Conservation (phyloP, 2,888 invertebrate species). For the Malacosoma neustria region DNA sequence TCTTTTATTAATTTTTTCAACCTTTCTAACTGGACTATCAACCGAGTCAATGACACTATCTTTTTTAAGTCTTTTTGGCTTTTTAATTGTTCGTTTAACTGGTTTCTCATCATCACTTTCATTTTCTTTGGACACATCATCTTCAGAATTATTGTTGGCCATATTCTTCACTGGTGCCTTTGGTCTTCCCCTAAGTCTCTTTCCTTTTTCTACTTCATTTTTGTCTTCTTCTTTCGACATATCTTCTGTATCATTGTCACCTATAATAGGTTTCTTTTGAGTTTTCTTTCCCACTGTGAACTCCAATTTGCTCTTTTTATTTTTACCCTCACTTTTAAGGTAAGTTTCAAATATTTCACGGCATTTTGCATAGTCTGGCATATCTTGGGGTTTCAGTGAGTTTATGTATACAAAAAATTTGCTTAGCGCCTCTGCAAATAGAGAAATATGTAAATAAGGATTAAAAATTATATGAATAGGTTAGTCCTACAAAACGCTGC, state of each 20-base stretch:
- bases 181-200: constrained; percentile 2
- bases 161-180: too few species aligned
- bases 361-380: constrained; percentile 84
- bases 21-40: constrained; percentile 13
- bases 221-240: constrained; percentile 12
- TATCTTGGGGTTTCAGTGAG: constrained; percentile 79
- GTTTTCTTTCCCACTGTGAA: constrained; percentile 49
- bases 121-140: constrained; percentile 13
- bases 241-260: constrained; percentile 12
- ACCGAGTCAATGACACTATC: neutral
- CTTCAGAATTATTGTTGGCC: neutral
- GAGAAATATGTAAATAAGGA: too few species aligned
- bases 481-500: too few species aligned
- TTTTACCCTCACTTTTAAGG: constrained; percentile 76
- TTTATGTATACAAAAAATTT: constrained; percentile 81
- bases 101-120: constrained; percentile 19
- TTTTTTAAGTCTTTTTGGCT: constrained; percentile 13
- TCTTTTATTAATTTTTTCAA: constrained; percentile 25
- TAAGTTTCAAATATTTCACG: constrained; percentile 78
- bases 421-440: constrained; percentile 75
- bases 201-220: constrained; percentile 5
- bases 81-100: constrained; percentile 19
- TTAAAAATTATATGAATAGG: too few species aligned
- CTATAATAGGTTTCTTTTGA: constrained; percentile 21
- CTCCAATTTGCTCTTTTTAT: constrained; percentile 73